Percentiles rank a stretch among this genome's conserved stretches.
phyloP scores from a whole-genome alignment of 2,888 invertebrate species.

The Himalopsyche tibetana region DNA sequence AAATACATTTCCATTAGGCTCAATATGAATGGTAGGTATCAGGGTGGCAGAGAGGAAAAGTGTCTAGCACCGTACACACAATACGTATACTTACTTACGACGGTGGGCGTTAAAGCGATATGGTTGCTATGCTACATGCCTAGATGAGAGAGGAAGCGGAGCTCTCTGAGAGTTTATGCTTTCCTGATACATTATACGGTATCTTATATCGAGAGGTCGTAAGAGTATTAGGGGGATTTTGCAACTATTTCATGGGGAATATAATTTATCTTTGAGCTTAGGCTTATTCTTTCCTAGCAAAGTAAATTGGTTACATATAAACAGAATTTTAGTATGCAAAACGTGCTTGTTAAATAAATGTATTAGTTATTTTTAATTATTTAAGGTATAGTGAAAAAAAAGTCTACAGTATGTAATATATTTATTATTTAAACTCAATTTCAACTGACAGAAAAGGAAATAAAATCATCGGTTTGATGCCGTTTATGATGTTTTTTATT shows the following conservation, averaged over 20 bases:
- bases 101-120: slow-evolving; percentile 41
- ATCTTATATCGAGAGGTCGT: slow-evolving; percentile 41
- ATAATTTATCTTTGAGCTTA: background rate
- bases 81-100: slow-evolving; percentile 18
- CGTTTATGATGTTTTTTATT: too few relatives aligned
- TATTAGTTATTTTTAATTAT: too few relatives aligned
- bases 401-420: too few relatives aligned
- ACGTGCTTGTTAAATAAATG: too few relatives aligned
- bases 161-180: slow-evolving; percentile 44
- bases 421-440: too few relatives aligned
- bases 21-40: slow-evolving; percentile 53
- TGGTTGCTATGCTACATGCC: slow-evolving; percentile 50
- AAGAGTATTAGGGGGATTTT: slow-evolving; percentile 41
- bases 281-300: too few relatives aligned
- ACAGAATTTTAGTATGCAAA: too few relatives aligned
- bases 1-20: slow-evolving; percentile 63
- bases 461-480: too few relatives aligned
- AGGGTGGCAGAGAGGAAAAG: slow-evolving; percentile 51
- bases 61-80: slow-evolving; percentile 31
- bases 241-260: background rate
- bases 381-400: too few relatives aligned
- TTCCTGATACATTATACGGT: slow-evolving; percentile 48
- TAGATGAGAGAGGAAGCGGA: slow-evolving; percentile 5
- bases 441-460: too few relatives aligned
- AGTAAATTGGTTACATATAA: too few relatives aligned